These are phyloP conservation scores for Chironomus striatipennis DNA, from an alignment of 1,140 invertebrate species.

Conservation along the genomic window DNA sequence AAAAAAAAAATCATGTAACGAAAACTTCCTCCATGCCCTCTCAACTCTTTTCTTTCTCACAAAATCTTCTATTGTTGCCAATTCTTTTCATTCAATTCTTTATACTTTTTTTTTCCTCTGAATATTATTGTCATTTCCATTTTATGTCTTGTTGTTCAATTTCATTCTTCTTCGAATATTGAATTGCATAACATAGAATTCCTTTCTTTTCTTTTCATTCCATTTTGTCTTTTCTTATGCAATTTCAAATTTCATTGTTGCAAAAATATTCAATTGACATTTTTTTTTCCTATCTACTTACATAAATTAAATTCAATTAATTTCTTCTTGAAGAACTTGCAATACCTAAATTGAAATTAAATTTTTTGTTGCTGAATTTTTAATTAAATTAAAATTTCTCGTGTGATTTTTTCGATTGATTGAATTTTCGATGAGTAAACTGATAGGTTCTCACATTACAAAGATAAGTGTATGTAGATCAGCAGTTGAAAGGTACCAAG, in stretches of 20 bases:
- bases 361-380: neutral
- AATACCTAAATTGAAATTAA: neutral
- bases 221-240: neutral
- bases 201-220: neutral
- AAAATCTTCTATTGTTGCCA: no score
- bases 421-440: neutral
- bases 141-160: neutral
- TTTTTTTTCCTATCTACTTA: neutral
- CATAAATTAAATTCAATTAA: neutral
- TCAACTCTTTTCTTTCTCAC: neutral
- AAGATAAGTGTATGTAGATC: no score
- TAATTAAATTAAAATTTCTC: slow-evolving; percentile 4
- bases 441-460: no score
- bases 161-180: neutral
- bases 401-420: neutral
- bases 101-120: neutral
- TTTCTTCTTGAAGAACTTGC: neutral
- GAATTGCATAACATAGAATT: slow-evolving; percentile 13
- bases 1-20: no score
- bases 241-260: neutral
- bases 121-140: neutral
- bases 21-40: neutral
- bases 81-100: neutral
- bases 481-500: no score
- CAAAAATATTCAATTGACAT: slow-evolving; percentile 6